These are phyloP conservation scores for Antitype chi DNA, from an alignment of 2,888 invertebrate species.

Conservation along the genomic window DNA sequence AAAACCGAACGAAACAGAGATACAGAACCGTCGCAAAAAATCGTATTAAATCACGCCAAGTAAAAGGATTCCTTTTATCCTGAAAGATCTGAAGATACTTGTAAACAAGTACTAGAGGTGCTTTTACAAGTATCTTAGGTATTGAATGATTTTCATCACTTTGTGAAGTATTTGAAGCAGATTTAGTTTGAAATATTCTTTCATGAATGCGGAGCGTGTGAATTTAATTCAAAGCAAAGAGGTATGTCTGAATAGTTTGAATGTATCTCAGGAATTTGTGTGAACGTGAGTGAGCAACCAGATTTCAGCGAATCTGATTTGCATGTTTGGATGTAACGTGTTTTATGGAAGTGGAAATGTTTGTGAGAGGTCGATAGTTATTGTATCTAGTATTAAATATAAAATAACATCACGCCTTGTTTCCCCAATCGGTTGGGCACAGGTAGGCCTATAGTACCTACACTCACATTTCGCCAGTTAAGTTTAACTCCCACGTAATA, in stretches of 20 bases:
- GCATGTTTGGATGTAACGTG: conserved; percentile 1
- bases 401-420: no score
- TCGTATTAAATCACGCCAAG: conserved; percentile 19
- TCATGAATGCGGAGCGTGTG: conserved; percentile 39
- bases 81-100: conserved; percentile 10
- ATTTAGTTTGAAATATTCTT: conserved; percentile 31
- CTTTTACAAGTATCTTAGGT: background rate
- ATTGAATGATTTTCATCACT: conserved; percentile 19
- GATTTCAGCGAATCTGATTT: conserved; percentile 27
- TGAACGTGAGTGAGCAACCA: conserved; percentile 17
- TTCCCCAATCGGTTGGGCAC: no score
- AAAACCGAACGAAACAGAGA: background rate
- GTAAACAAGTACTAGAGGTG: conserved; percentile 6
- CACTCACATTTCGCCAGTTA: no score
- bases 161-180: conserved; percentile 3
- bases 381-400: no score
- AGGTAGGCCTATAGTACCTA: no score
- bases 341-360: background rate
- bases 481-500: no score
- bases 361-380: background rate
- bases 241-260: conserved; percentile 28
- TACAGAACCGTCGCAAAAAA: conserved; percentile 2
- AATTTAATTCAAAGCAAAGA: conserved; percentile 60
- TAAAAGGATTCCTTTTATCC: conserved; percentile 18
- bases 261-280: conserved; percentile 36